Evolutionary conservation across 2,113 vertebrate species (phyloP).

Genomic region (Cepphus grylle): DNA sequence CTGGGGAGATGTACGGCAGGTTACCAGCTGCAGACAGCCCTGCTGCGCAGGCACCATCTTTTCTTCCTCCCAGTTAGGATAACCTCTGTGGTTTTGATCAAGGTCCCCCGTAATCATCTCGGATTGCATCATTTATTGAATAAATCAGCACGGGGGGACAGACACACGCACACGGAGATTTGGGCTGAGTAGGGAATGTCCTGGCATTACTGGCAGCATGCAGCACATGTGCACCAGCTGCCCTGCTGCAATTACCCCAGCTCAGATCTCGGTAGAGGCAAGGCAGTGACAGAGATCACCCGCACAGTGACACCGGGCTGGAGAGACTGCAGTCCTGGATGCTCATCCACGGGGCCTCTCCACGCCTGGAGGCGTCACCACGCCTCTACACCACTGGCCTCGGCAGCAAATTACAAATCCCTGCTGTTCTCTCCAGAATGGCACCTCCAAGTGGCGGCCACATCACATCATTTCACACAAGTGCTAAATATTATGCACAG

Average conservation of each 20-base stretch:
- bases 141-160: not conserved
- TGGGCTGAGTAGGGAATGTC: not conserved
- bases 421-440: not conserved
- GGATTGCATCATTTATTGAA: not conserved
- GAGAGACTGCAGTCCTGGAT: not conserved
- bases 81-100: not conserved
- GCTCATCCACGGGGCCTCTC: not conserved
- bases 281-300: not conserved
- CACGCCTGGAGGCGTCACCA: not conserved
- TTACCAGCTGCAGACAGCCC: not conserved
- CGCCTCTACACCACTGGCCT: no score
- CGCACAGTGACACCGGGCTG: not conserved
- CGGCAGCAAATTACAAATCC: not conserved
- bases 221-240: accelerated
- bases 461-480: not conserved
- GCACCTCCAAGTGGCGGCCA: not conserved
- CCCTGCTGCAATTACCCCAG: not conserved
- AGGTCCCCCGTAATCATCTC: not conserved
- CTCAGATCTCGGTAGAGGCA: not conserved
- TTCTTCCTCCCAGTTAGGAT: not conserved
- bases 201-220: not conserved
- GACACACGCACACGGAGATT: not conserved
- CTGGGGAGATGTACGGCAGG: not conserved
- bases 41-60: not conserved
- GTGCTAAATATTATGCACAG: not conserved